phyloP scores from a whole-genome alignment of 2,797 vertebrate genomes.

The Ambastaia sidthimunki region DNA sequence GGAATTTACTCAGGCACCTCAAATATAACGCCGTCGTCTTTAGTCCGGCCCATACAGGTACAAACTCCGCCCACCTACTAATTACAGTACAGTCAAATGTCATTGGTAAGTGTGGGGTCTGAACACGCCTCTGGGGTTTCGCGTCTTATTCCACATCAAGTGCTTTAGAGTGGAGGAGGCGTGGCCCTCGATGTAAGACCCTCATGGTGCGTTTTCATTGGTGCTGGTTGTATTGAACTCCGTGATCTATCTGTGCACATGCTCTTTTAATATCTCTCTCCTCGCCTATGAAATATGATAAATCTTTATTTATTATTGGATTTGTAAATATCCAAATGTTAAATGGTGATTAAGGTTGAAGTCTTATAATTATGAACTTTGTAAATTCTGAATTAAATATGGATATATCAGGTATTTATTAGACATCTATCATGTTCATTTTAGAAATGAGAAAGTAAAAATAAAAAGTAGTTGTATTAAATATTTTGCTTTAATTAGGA shows the following conservation, averaged over 20 bases:
- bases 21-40: constrained; percentile 65
- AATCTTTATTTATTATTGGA: not conserved
- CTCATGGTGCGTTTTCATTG: constrained; percentile 38
- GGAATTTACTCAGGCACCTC: constrained; percentile 70
- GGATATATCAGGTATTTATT: not conserved
- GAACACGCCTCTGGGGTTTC: constrained; percentile 33
- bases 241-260: not conserved
- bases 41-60: constrained; percentile 62
- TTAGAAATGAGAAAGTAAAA: not conserved
- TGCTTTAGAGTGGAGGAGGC: constrained; percentile 12
- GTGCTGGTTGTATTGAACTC: constrained; percentile 35
- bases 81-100: constrained; percentile 61
- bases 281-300: not conserved
- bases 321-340: not conserved
- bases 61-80: constrained; percentile 64
- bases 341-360: not conserved
- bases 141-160: constrained; percentile 14
- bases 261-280: constrained; percentile 12
- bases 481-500: constrained; percentile 11
- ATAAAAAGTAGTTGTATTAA: not conserved
- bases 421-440: not conserved
- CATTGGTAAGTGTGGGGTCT: constrained; percentile 10
- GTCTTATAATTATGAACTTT: too few species aligned
- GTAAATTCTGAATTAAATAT: not conserved
- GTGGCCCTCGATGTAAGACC: constrained; percentile 4